Evolutionary conservation across 2,888 invertebrate genomes (phyloP), one percentile per base, ranked within the genome.

Genomic region (Thumatha senex): DNA sequence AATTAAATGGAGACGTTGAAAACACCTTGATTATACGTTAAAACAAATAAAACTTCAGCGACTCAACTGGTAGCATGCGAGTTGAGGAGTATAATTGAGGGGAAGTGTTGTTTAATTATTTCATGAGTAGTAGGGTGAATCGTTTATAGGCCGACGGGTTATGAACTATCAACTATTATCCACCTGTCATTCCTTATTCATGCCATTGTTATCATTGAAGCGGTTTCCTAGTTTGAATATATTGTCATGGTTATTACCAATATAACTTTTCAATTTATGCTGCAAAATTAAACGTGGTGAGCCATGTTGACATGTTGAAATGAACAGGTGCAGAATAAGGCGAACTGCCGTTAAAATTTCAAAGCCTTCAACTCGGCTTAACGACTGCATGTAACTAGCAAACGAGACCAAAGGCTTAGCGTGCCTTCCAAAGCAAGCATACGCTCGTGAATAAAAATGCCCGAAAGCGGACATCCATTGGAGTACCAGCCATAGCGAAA

Each of bases 11-110:
- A 10, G 9, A 38, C 18, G 14, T 38, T 7, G 11, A 38, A 38
- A 38, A 39, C 2, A 15, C 24, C 15, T 39, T 24, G 15, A 39
- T 24, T 24, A 39, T 24, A 39, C 15, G 7, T 39, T 36, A 15
- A 35, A 36, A 42, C 30, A 31, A 30, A 48, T 48, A 38, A 36
- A 48, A 41, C n/a, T 35, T 31, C 29, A 42, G n/a, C 18, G 24
- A 11, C 36, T 45, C 29, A 10, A 41, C 29, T 30, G 10, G 15
- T 40, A n/a, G 35, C 41, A 41, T 30, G 41, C 48, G 9, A 48
- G 36, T 36, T 48, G 12, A 42, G 35, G 48, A 35, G 30, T 18
- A 42, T 48, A 48, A 48, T 48, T 42, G 48, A 42, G 29, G 29
- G 36, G 35, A 30, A 41, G 31, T 10, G 41, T 36, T 35, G 41